These are phyloP conservation scores for Pantherophis vulpinus DNA, from an alignment of 2,797 vertebrate species.

Conservation along the genomic window DNA sequence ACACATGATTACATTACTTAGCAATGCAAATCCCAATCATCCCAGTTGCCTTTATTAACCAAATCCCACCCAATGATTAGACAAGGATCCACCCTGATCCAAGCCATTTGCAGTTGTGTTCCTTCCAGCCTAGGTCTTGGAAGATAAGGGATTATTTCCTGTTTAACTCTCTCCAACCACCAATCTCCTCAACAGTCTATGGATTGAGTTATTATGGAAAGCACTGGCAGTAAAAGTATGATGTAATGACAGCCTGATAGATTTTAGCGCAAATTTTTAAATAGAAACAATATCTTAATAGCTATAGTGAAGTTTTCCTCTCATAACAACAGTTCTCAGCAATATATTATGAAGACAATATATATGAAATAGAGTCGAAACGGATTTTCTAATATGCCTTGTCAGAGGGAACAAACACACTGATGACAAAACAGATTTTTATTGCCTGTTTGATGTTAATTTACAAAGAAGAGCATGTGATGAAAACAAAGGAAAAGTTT, in stretches of 20 bases:
- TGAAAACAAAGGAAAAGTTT: constrained; percentile 44
- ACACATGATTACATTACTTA: too few species aligned
- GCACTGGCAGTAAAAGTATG: background rate
- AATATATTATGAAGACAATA: background rate
- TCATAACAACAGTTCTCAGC: background rate
- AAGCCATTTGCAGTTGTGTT: too few species aligned
- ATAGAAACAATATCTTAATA: background rate
- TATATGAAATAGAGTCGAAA: background rate
- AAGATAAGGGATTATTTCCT: too few species aligned
- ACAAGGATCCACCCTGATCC: too few species aligned
- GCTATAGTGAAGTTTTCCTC: background rate
- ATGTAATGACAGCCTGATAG: background rate
- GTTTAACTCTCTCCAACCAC: too few species aligned
- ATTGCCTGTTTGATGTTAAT: constrained; percentile 30
- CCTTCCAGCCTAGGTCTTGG: too few species aligned
- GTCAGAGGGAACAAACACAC: background rate
- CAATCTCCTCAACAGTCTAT: background rate
- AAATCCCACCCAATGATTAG: too few species aligned
- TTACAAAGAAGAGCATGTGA: constrained; percentile 11
- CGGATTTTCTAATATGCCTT: constrained; percentile 41
- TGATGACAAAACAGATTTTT: constrained; percentile 23
- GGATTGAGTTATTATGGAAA: background rate
- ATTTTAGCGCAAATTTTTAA: background rate
- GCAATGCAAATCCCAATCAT: too few species aligned
- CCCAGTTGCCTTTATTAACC: too few species aligned